Conservation (phyloP, 2,113 vertebrate genomes). For the Cavia aperea region DNA sequence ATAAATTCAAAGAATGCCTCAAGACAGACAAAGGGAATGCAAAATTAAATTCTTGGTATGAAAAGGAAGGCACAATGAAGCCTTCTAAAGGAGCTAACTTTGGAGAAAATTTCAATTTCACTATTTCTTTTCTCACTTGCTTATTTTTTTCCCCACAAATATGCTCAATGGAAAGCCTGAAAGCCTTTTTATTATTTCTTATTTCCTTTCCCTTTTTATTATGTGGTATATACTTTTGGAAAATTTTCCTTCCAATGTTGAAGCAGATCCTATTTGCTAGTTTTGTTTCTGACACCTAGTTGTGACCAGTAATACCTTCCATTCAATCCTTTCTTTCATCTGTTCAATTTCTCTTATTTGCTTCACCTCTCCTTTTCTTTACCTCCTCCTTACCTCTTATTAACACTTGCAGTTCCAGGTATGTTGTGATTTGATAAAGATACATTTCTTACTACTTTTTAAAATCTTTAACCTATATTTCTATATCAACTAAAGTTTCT, state of each 20-base stretch:
- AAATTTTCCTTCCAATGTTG: constrained; percentile 73
- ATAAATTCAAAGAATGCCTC: constrained; percentile 67
- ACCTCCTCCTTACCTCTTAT: constrained; percentile 75
- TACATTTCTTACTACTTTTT: constrained; percentile 50
- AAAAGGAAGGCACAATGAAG: constrained; percentile 77
- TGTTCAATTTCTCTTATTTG: constrained; percentile 73
- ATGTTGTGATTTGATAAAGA: constrained; percentile 62
- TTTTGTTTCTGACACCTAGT: constrained; percentile 80
- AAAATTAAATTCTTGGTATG: constrained; percentile 80
- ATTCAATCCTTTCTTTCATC: constrained; percentile 77
- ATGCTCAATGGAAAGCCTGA: constrained; percentile 70
- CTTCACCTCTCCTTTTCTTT: constrained; percentile 71
- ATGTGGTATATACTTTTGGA: constrained; percentile 62
- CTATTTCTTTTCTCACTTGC: constrained; percentile 71
- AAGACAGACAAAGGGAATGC: constrained; percentile 77
- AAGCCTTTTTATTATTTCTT: constrained; percentile 78
- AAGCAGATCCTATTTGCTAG: constrained; percentile 76
- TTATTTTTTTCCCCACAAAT: constrained; percentile 64
- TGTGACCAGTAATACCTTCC: constrained; percentile 75
- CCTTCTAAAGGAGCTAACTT: constrained; percentile 75
- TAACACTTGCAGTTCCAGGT: constrained; percentile 74
- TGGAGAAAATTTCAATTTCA: constrained; percentile 79
- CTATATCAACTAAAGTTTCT: constrained; percentile 61
- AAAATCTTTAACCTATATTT: constrained; percentile 62
- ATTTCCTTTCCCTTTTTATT: constrained; percentile 76